Percentiles rank a stretch among this genome's conserved stretches.
phyloP scores from a whole-genome alignment of 2,113 vertebrate genomes.

The Nipponia nippon region DNA sequence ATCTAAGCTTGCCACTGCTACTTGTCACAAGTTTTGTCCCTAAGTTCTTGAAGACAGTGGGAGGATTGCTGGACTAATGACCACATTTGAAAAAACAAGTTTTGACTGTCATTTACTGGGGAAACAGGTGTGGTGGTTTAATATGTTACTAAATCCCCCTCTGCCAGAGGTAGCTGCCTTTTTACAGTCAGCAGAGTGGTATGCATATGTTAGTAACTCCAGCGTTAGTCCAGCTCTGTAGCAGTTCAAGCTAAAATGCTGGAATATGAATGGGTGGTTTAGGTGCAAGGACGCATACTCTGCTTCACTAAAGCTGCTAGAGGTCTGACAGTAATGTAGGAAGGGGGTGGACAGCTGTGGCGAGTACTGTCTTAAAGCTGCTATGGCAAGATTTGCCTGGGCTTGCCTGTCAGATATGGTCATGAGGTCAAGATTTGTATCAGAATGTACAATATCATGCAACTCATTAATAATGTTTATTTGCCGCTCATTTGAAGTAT shows the following conservation, averaged over 20 bases:
- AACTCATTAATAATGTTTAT: not conserved
- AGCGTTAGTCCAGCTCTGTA: not conserved
- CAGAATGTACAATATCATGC: not conserved
- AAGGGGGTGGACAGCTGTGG: not conserved
- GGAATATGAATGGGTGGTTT: not conserved
- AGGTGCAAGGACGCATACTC: not conserved
- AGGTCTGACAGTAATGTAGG: not conserved
- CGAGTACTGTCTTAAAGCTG: not conserved
- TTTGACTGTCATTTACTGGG: not conserved
- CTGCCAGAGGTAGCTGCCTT: slow-evolving; percentile 12
- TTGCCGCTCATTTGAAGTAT: not conserved
- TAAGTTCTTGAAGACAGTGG: not conserved
- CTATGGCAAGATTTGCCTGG: not conserved
- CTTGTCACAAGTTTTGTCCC: not conserved
- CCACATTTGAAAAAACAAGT: not conserved
- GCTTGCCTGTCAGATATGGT: not conserved
- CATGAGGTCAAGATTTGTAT: not conserved
- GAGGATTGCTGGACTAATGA: not conserved
- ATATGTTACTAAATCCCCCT: slow-evolving; percentile 29
- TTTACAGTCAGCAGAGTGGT: not conserved
- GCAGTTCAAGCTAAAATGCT: not conserved
- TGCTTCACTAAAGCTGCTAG: not conserved
- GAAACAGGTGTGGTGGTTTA: slow-evolving; percentile 40
- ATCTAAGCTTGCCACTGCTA: not conserved
- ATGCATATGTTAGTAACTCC: not conserved